A percentile compares a stretch with the other conserved stretches of the same genome.
Evolutionary conservation across 2,888 invertebrate species (phyloP).

Genomic region (Stenotaenia linearis): DNA sequence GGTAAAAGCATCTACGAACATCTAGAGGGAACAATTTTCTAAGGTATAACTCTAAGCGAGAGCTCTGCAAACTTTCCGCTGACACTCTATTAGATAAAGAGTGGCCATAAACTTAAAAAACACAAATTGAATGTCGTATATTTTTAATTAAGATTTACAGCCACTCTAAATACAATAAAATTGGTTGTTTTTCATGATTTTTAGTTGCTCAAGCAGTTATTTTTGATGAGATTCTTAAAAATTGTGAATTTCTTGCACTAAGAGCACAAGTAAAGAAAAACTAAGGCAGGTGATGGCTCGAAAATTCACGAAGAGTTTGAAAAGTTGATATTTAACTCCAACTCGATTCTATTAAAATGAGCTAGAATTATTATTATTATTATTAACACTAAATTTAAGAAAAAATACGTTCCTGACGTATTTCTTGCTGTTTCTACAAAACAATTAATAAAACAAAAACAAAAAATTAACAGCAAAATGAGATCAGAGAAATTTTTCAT

Average conservation of each 20-base stretch:
- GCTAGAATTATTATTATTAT: not conserved
- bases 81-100: too few species aligned
- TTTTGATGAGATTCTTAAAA: not conserved
- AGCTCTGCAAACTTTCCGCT: too few species aligned
- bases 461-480: not conserved
- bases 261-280: not conserved
- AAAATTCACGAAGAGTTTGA: not conserved
- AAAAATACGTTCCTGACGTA: not conserved
- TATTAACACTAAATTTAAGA: not conserved
- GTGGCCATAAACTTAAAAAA: too few species aligned
- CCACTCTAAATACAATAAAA: not conserved
- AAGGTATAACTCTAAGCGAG: too few species aligned
- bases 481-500: not conserved
- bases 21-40: too few species aligned
- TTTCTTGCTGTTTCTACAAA: not conserved
- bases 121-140: too few species aligned
- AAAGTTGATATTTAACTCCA: not conserved
- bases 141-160: not conserved
- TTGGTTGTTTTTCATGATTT: too few species aligned
- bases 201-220: not conserved
- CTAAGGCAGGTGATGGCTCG: slow-evolving; percentile 9
- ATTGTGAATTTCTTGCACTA: slow-evolving; percentile 1
- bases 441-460: not conserved
- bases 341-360: not conserved
- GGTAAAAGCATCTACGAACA: too few species aligned